Conservation (phyloP, 1,140 invertebrate genomes). For the Oedothorax gibbosus region DNA sequence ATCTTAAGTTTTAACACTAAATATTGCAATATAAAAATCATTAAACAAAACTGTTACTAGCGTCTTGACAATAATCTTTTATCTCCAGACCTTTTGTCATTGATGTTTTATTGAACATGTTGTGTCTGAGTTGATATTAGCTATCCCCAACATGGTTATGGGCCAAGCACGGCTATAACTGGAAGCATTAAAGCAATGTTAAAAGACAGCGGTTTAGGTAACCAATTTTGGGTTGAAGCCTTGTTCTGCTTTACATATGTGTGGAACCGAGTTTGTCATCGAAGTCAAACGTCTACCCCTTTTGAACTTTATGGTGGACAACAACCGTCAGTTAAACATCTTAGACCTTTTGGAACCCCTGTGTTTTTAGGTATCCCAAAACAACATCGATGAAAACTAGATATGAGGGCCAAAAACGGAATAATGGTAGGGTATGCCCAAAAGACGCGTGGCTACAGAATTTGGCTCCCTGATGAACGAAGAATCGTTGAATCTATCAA, state of each 20-base stretch:
- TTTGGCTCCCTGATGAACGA: conserved; percentile 4
- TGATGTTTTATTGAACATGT: no score
- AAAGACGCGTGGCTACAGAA: conserved; percentile 3
- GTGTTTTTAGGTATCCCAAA: conserved; percentile 12
- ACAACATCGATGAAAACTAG: conserved; percentile 3
- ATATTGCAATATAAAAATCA: no score
- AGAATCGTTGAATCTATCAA: conserved; percentile 3
- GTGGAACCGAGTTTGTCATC: neutral
- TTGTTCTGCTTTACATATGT: neutral
- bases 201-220: neutral
- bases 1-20: no score
- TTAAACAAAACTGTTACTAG: no score
- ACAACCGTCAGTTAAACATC: no score
- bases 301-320: conserved; percentile 28
- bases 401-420: neutral
- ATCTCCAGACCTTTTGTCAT: no score
- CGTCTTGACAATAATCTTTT: no score
- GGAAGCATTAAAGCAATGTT: conserved; percentile 3
- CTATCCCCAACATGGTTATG: no score
- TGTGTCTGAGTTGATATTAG: no score
- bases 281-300: neutral
- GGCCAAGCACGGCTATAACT: no score
- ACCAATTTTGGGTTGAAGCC: conserved; percentile 9
- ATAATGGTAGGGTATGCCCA: conserved; percentile 16
- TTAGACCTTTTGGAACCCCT: conserved; percentile 5